These are phyloP conservation scores for Melanotaenia boesemani DNA, from an alignment of 2,797 vertebrate species.

Conservation along the genomic window DNA sequence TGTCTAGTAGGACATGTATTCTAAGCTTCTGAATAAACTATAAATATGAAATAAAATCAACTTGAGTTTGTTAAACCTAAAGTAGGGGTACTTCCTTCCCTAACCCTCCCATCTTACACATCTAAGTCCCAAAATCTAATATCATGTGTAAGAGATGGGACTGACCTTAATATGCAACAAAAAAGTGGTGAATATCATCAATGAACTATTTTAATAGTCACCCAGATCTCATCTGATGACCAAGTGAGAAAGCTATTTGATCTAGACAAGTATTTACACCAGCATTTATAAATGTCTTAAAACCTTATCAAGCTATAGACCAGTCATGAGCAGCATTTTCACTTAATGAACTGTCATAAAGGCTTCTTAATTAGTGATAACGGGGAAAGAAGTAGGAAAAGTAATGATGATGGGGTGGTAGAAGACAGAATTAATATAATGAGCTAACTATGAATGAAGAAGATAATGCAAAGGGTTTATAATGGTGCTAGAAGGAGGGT, in stretches of 20 bases:
- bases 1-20: too few species aligned
- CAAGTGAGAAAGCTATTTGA: neutral
- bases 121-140: neutral
- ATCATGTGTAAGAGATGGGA: neutral
- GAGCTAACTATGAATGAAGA: neutral
- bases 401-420: constrained; percentile 8
- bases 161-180: neutral
- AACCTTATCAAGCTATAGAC: constrained; percentile 42
- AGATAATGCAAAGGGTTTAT: neutral
- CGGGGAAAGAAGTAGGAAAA: constrained; percentile 6
- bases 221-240: neutral
- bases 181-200: neutral
- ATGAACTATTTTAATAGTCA: neutral
- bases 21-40: too few species aligned
- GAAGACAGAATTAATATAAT: neutral
- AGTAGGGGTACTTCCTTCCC: too few species aligned
- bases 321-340: constrained; percentile 27
- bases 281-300: constrained; percentile 55
- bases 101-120: neutral
- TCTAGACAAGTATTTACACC: constrained; percentile 46
- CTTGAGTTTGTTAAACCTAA: too few species aligned
- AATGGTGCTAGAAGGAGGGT: neutral
- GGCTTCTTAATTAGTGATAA: constrained; percentile 42
- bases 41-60: too few species aligned
- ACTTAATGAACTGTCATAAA: constrained; percentile 42